A percentile compares a stretch with the other conserved stretches of the same genome.
These are phyloP conservation scores for Drosophila orena DNA, from an alignment of 1,140 invertebrate genomes.

Conservation along the genomic window DNA sequence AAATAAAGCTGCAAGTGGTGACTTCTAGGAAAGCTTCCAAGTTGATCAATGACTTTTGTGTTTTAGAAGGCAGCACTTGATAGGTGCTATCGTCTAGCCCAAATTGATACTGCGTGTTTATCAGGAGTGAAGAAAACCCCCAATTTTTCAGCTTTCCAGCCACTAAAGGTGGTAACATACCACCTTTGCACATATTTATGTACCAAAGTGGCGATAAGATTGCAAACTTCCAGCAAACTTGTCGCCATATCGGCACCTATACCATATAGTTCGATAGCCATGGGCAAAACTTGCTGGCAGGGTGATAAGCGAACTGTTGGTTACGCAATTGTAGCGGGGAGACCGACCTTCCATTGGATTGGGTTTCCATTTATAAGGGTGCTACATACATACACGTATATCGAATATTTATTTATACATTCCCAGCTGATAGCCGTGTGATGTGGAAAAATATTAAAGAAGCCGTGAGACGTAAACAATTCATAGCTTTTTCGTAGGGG, in stretches of 20 bases:
- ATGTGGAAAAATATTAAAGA: constrained; percentile 33
- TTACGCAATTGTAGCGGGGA: constrained; percentile 32
- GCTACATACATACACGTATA: neutral
- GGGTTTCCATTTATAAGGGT: constrained; percentile 20
- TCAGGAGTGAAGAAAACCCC: constrained; percentile 26
- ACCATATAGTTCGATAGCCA: constrained; percentile 51
- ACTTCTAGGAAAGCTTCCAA: neutral
- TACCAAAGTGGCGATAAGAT: constrained; percentile 59
- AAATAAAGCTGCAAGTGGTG: constrained; percentile 13
- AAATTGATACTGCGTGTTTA: constrained; percentile 12
- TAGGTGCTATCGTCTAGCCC: constrained; percentile 7
- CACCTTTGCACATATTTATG: constrained; percentile 13
- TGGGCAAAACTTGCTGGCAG: constrained; percentile 36
- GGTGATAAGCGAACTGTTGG: constrained; percentile 35
- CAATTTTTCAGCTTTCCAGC: constrained; percentile 13
- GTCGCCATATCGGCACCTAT: constrained; percentile 1
- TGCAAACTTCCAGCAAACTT: constrained; percentile 45
- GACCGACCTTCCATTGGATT: constrained; percentile 39
- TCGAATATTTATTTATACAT: constrained; percentile 8
- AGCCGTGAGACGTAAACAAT: constrained; percentile 27
- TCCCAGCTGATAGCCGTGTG: constrained; percentile 20
- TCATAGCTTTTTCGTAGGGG: neutral
- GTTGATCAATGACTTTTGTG: constrained; percentile 1
- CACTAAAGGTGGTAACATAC: constrained; percentile 3
- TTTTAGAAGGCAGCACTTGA: neutral